Conservation (phyloP, 2,113 vertebrate genomes). For the Herpailurus yagouaroundi region DNA sequence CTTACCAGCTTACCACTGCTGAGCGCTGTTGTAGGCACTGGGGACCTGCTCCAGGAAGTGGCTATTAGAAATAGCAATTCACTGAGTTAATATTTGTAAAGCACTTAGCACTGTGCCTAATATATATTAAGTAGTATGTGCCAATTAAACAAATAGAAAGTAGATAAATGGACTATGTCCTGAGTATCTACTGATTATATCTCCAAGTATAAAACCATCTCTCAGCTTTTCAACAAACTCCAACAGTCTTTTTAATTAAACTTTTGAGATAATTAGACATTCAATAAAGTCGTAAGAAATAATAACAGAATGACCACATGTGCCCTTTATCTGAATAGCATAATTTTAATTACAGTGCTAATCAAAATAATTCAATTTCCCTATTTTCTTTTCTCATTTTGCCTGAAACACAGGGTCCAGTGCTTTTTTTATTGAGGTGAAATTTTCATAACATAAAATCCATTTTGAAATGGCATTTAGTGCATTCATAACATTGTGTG, state of each 20-base stretch:
- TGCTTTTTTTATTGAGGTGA: neutral
- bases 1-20: neutral
- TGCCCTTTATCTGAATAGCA: neutral
- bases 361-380: neutral
- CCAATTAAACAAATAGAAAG: constrained; percentile 27
- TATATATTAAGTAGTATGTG: neutral
- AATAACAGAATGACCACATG: neutral
- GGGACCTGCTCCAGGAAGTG: neutral
- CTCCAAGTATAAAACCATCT: neutral
- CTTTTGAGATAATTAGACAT: neutral
- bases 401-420: neutral
- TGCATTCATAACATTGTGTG: neutral
- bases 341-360: neutral
- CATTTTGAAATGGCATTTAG: neutral
- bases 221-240: neutral
- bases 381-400: neutral
- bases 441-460: neutral
- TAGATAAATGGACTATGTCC: neutral
- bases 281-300: neutral
- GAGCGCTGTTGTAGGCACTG: neutral
- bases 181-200: neutral
- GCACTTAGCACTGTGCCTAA: neutral
- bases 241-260: neutral
- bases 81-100: neutral
- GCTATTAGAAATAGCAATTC: neutral